Evolutionary conservation across 2,888 invertebrate species (phyloP).

Genomic region (Drosophila emarginata): DNA sequence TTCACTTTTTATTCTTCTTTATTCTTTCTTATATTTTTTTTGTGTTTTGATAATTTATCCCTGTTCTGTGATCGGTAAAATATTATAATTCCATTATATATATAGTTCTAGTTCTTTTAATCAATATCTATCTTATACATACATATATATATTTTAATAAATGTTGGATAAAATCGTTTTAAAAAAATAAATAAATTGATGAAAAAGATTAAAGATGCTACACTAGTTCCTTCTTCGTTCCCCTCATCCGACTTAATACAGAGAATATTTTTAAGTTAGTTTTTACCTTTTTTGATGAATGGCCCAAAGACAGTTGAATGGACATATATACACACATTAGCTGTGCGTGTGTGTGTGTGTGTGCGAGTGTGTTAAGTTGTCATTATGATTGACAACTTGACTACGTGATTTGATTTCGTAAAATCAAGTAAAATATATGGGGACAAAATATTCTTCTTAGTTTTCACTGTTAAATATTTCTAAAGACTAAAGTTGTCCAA

Average conservation of each 20-base stretch:
- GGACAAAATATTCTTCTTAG: not conserved
- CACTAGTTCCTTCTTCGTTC: too few species aligned
- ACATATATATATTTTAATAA: too few species aligned
- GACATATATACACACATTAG: not conserved
- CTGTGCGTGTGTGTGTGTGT: slow-evolving; percentile 42
- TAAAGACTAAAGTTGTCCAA: too few species aligned
- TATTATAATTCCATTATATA: too few species aligned
- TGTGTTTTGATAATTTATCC: too few species aligned
- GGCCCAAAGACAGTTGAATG: not conserved
- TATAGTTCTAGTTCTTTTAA: too few species aligned
- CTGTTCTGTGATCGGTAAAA: too few species aligned
- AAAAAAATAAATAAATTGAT: too few species aligned
- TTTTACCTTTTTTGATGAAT: slow-evolving; percentile 7
- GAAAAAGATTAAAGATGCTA: too few species aligned
- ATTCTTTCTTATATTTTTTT: not conserved
- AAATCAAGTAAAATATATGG: slow-evolving; percentile 18
- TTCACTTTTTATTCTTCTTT: not conserved
- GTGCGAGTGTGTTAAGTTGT: slow-evolving; percentile 60
- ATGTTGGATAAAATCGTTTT: too few species aligned
- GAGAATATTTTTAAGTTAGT: not conserved
- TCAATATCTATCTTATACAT: too few species aligned
- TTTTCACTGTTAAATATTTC: not conserved
- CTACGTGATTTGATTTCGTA: slow-evolving; percentile 66
- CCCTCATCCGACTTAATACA: not conserved
- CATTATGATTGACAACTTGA: slow-evolving; percentile 76